phyloP scores from a whole-genome alignment of 2,113 vertebrate genomes.

The Oncorhynchus gorbuscha region DNA sequence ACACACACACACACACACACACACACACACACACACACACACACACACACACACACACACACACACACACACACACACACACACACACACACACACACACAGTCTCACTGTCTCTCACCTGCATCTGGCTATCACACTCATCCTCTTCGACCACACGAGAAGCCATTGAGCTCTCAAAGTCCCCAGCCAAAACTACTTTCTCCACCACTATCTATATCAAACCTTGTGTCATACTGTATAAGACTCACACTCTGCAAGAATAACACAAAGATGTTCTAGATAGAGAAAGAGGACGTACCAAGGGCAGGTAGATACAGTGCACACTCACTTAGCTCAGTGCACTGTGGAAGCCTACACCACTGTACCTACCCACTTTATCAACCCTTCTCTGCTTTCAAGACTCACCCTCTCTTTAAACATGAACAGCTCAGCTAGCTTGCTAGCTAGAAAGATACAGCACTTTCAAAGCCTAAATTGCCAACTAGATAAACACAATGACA shows the following conservation, averaged over 20 bases:
- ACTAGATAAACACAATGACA: neutral
- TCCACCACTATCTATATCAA: neutral
- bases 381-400: constrained; percentile 29
- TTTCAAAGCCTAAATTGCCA: neutral
- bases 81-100: neutral
- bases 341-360: constrained; percentile 1
- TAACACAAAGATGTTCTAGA: neutral
- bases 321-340: neutral
- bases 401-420: constrained; percentile 54
- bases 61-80: neutral
- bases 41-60: neutral
- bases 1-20: neutral
- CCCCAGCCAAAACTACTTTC: neutral
- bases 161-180: constrained; percentile 39
- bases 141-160: constrained; percentile 49
- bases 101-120: constrained; percentile 35
- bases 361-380: neutral
- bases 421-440: too few relatives aligned
- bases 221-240: too few relatives aligned
- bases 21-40: neutral
- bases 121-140: constrained; percentile 44
- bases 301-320: neutral
- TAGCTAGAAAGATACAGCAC: neutral
- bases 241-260: neutral
- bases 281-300: neutral